Base-by-base conservation (phyloP, 2,797 vertebrate species). In the Epinephelus malabaricus region DNA sequence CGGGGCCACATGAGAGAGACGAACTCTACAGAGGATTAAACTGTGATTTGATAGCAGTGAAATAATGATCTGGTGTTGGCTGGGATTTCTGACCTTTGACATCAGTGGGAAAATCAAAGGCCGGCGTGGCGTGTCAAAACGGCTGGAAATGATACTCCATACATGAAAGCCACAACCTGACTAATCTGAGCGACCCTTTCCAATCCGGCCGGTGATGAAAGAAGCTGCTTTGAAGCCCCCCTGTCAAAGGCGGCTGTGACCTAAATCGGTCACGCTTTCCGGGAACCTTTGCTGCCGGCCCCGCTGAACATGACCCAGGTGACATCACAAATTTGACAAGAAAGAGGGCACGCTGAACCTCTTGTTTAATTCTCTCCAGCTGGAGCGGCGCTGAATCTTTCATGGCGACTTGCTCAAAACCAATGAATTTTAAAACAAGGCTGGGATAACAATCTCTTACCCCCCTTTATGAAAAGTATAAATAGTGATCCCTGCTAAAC, bases 81-180 rank as follows among this genome's bases (percentile, higher is more conserved):
- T 83, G 73, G 69, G 69, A 89, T 88, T 66, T 83, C 59, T 71
- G 92, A 94, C 89, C 92, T 92, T 71, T 88, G 90, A 92, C 92
- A 66, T 54, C 43, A 0, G 71, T 54, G 4, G 70, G 47, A 21
- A 74, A 86, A 88, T 90, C 91, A 93, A 93, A 93, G 88, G 76
- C 71, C 2, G 30, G 45, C 0, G 51, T 23, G 60, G 73, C 30
- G 3, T 50, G 84, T 81, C 69, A 69, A 69, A 89, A 70, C 34
- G 82, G 56, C 79, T 88, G 81, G 80, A 85, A 89, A 83, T 64
- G 73, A 91, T 84, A 85, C 82, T 76, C 71, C 65, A 68, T 19
- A 72, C 85, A 86, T 86, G 83, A 90, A 89, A 88, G 85, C 64
- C 17, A 6, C 76, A 70, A 87, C 84, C 49, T 70, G 84, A 69